Evolutionary conservation across 2,797 vertebrate species (phyloP), one percentile per base, ranked within the genome.

Genomic region (Jordanella pulchra): DNA sequence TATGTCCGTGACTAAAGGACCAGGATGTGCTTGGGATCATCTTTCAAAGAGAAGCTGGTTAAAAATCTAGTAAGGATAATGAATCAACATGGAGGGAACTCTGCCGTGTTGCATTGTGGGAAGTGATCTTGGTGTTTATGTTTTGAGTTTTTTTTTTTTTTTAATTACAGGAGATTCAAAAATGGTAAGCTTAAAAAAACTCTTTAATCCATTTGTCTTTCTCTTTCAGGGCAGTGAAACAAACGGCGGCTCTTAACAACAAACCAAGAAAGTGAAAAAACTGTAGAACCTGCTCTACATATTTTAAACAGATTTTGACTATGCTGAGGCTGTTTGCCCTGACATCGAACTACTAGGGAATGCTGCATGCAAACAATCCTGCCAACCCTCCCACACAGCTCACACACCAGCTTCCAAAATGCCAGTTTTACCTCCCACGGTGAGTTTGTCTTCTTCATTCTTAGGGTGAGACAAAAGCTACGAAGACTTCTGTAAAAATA

Each of bases 361-460:
- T 67, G 72, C 77, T 67, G 78, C 21, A 17, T 78, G 72, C 74
- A 69, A 48, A 30, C 61, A n/a, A 44, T 61, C 5, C 27, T 83
- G 86, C 78, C 85, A 86, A 44, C 9, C 71, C 64, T 76, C 85
- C 82, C 72, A 84, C 87, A 77, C 73, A 78, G 47, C 72, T 65
- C 48, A 72, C 65, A 71, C 65, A 65, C 63, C 12, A 14, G 39
- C 39, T 67, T 72, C 51, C 71, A 68, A 82, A 68, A 81, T 48
- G 76, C 73, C 71, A 79, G 18, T 17, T 81, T 79, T 77, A 53
- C 73, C 73, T 84, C 82, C 80, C 54, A 86, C 84, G 65, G 51
- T 81, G 69, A 73, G n/a, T 79, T 76, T 76, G n/a, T 84, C 55
- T 82, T 77, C 67, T 69, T 74, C 32, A 73, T 69, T 73, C 45